phyloP scores from a whole-genome alignment of 2,113 vertebrate species.

The Gopherus evgoodei region DNA sequence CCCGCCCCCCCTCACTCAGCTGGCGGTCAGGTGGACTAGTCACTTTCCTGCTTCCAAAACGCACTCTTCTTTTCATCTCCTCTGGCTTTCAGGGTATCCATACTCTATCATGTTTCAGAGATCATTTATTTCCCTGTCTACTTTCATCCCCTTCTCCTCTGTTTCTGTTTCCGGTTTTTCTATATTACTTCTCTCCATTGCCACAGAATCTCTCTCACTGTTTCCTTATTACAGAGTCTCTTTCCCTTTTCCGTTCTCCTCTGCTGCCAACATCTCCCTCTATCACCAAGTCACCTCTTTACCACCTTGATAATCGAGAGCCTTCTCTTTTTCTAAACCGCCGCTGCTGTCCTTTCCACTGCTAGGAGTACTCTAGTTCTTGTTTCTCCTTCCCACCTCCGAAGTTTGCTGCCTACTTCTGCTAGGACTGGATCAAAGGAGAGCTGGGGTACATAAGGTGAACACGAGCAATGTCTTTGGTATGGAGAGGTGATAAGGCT shows the following conservation, averaged over 20 bases:
- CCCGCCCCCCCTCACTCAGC: not conserved
- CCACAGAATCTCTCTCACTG: not conserved
- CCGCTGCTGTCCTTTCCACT: not conserved
- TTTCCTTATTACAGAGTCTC: not conserved
- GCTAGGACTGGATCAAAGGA: not conserved
- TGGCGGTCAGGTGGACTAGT: not conserved
- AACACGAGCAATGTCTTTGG: not conserved
- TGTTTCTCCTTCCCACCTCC: not conserved
- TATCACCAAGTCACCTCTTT: not conserved
- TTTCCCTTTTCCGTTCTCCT: accelerated
- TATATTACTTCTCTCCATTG: not conserved
- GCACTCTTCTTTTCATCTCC: not conserved
- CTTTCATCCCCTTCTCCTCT: not conserved
- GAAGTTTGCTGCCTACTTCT: not conserved
- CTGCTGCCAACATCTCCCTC: not conserved
- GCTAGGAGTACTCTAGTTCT: not conserved
- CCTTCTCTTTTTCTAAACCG: not conserved
- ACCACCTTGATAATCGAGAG: not conserved
- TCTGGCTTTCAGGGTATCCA: not conserved
- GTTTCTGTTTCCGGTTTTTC: not conserved
- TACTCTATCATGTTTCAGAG: not conserved
- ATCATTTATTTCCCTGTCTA: not conserved
- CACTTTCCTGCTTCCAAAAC: not conserved
- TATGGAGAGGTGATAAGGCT: conserved; percentile 32
- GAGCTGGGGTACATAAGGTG: not conserved